Evolutionary conservation across 2,113 vertebrate genomes (phyloP).

Genomic region (Vanacampus margaritifer): DNA sequence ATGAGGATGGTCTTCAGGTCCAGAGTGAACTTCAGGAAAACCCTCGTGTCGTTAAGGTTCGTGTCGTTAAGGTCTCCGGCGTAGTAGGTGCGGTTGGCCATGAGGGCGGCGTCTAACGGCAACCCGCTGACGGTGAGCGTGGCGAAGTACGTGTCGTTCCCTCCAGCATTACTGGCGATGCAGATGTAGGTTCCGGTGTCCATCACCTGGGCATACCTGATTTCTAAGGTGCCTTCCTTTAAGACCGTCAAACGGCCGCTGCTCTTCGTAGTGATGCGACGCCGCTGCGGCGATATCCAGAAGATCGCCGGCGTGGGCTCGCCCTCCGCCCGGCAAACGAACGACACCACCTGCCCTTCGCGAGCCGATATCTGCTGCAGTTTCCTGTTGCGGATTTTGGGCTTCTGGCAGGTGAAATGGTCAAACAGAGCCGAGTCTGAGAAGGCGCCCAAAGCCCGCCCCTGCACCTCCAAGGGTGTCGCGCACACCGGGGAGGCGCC

Average conservation of each 20-base stretch:
- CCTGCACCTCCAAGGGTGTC: conserved; percentile 82
- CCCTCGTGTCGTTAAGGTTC: conserved; percentile 85
- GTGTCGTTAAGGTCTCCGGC: conserved; percentile 82
- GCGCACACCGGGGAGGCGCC: conserved; percentile 84
- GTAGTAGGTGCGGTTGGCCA: conserved; percentile 80
- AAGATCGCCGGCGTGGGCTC: conserved; percentile 84
- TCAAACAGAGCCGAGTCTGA: conserved; percentile 91
- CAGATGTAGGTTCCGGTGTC: conserved; percentile 98
- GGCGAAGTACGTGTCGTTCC: conserved; percentile 96
- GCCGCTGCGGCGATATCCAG: conserved; percentile 93
- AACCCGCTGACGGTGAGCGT: conserved; percentile 83
- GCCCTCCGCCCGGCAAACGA: conserved; percentile 88
- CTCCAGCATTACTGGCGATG: conserved; percentile 93
- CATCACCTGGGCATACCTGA: conserved; percentile 82
- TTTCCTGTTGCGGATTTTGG: conserved; percentile 89
- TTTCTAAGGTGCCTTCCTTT: conserved; percentile 86
- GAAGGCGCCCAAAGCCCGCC: conserved; percentile 82
- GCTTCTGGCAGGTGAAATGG: conserved; percentile 93
- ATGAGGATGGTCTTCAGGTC: conserved; percentile 97
- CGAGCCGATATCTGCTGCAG: conserved; percentile 83
- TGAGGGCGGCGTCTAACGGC: conserved; percentile 64
- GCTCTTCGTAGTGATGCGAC: conserved; percentile 82
- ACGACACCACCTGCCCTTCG: conserved; percentile 85
- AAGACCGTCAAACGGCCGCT: conserved; percentile 80
- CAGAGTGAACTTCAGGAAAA: conserved; percentile 87